Conservation (phyloP, 2,113 vertebrate species). For the Campylomormyrus tamandua region DNA sequence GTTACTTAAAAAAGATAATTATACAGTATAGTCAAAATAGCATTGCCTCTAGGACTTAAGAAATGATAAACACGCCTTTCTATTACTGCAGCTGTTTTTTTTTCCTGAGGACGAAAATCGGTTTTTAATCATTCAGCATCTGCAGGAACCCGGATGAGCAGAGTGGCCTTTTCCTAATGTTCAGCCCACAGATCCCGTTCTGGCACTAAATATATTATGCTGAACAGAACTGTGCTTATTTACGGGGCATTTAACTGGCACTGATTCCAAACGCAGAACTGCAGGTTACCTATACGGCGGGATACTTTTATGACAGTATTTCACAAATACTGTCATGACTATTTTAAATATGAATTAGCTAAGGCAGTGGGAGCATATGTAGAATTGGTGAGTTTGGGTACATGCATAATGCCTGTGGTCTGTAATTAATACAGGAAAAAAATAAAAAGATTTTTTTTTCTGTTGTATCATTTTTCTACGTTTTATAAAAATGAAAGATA, state of each 20-base stretch:
- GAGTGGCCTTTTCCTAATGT: not conserved
- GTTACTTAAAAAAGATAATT: conserved; percentile 2
- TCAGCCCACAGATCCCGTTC: not conserved
- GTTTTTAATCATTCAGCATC: not conserved
- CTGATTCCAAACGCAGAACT: not conserved
- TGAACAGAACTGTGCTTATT: not conserved
- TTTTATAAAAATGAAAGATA: not conserved
- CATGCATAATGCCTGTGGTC: not conserved
- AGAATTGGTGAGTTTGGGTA: not conserved
- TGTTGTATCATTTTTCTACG: not conserved
- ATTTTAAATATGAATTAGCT: not conserved
- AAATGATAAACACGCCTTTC: not conserved
- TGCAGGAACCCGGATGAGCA: not conserved
- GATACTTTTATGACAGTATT: not conserved
- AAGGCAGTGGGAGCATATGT: not conserved
- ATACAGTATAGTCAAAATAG: not conserved
- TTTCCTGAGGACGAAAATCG: not conserved
- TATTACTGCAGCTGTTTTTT: not conserved
- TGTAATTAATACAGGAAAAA: not conserved
- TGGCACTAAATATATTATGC: not conserved
- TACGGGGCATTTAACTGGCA: no score
- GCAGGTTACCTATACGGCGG: not conserved
- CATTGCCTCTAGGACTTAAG: not conserved
- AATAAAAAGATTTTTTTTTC: not conserved
- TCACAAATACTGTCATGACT: not conserved